Evolutionary conservation across 2,888 invertebrate species (phyloP), one percentile per base, ranked within the genome.

Genomic region (Limenitis camilla): DNA sequence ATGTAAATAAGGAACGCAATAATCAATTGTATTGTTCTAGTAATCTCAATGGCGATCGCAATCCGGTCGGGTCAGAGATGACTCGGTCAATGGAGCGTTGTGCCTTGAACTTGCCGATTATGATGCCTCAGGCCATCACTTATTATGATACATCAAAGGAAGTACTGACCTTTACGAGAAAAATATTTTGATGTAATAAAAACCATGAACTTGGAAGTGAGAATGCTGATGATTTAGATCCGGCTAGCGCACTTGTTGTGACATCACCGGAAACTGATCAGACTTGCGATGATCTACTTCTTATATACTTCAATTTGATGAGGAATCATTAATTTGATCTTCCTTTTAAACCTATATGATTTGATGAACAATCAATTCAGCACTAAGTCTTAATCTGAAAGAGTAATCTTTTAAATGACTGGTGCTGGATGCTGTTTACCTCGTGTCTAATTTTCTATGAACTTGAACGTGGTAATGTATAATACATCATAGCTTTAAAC

Each of bases 51-150:
- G 9, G 38, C 38, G 45, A 36, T 19, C 36, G 44, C 35, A 33
- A 43, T 45, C 49, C 30, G 35, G 31, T 11, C 39, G 28, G 41
- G 53, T 49, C 46, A 67, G 67, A 64, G 74, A 76, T 72, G 72
- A 69, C 69, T 72, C 66, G 70, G 69, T 67, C 72, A 71, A 52
- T 68, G 64, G 65, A 70, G 67, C 76, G 60, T 48, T 46, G 46
- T 45, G 56, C 69, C 72, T 64, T 74, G 80, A 78, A 78, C 80
- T 78, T 79, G 78, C 71, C 61, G 64, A 46, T 40, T 40, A 44
- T 48, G 58, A 58, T 52, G 49, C 42, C 44, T 47, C 35, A 29
- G 43, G 56, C 52, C 42, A 40, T 43, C 42, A 11, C 27, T 35
- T 33, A 39, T 42, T 41, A 29, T 43, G 43, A 45, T 42, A 29